These are phyloP conservation scores for Carcharodon carcharias DNA, from an alignment of 2,797 vertebrate species.

Conservation along the genomic window DNA sequence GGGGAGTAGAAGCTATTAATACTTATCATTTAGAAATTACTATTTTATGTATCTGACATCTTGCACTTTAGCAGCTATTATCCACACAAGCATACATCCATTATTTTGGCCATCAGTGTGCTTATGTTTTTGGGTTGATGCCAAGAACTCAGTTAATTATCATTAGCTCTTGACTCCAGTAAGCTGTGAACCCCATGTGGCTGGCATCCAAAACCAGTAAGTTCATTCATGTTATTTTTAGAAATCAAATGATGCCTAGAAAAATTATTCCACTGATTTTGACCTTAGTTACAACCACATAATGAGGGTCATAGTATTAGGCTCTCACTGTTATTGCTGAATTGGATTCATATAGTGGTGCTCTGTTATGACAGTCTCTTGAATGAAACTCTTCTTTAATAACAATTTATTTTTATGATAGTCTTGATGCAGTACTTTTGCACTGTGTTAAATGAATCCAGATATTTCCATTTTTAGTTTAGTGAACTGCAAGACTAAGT, in stretches of 20 bases:
- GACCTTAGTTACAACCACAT: background rate
- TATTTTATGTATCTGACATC: background rate
- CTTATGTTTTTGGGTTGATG: constrained; percentile 7
- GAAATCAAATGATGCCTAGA: background rate
- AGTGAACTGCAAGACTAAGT: background rate
- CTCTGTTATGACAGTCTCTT: background rate
- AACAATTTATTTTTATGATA: background rate
- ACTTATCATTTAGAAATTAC: background rate
- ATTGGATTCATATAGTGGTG: background rate
- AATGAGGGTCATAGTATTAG: background rate
- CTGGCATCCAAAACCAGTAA: background rate
- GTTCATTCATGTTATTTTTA: background rate
- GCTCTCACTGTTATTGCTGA: background rate
- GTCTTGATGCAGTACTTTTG: background rate
- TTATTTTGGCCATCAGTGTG: background rate
- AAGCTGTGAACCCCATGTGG: constrained; percentile 31
- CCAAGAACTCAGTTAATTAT: constrained; percentile 8
- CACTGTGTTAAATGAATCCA: background rate
- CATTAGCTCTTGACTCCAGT: background rate
- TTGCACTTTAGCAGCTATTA: background rate
- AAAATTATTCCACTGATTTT: background rate
- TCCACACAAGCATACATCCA: background rate
- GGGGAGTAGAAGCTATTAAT: background rate
- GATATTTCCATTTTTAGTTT: background rate
- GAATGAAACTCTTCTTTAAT: background rate